Evolutionary conservation across 2,113 vertebrate genomes (phyloP), one percentile per base, ranked within the genome.

Genomic region (Trichomycterus rosablanca): DNA sequence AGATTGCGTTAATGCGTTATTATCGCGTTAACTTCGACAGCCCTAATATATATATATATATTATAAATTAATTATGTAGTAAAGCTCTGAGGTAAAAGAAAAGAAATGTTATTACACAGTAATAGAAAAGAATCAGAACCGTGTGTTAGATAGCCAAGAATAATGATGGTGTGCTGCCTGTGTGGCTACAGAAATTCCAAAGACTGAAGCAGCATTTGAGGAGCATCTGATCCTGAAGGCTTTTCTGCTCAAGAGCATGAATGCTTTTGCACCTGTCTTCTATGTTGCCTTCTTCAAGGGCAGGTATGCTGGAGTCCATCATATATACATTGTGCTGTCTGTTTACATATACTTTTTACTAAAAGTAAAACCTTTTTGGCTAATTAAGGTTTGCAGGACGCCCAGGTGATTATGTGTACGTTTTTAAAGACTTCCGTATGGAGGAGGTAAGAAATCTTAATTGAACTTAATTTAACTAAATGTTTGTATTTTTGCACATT

Each of bases 221-320:
- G 94, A 98, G 54, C 88, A 89, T 40, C 66, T 98, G 71, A 93
- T 97, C 72, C 83, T 98, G 69, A 98, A 98, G 75, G 90, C 94
- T 59, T 98, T 98, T 74, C 86, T 98, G 35, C 81, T 98, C 24
- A 98, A 98, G 79, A 97, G 95, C 76, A 95, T 98, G 84, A 98
- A 98, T 66, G 89, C 96, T 56, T 98, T 95, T 74, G 95, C 94
- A 30, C 89, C 96, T 5, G 96, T 97, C 80, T 98, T 98, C 87
- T 98, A 98, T 4, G 95, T 98, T 83, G 95, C 96, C 68, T 98
- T 98, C 87, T 98, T 98, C 82, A 97, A 98, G 81, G 96, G 96
- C 83, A 93, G 95, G 96, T 97, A 67, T 66, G 90, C 9, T 6
- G 7, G 3, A 3, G 7, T 15, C n/a, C 19, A 8, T 9, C 14